phyloP scores from a whole-genome alignment of 2,113 vertebrate species.

The Antigone vipio region DNA sequence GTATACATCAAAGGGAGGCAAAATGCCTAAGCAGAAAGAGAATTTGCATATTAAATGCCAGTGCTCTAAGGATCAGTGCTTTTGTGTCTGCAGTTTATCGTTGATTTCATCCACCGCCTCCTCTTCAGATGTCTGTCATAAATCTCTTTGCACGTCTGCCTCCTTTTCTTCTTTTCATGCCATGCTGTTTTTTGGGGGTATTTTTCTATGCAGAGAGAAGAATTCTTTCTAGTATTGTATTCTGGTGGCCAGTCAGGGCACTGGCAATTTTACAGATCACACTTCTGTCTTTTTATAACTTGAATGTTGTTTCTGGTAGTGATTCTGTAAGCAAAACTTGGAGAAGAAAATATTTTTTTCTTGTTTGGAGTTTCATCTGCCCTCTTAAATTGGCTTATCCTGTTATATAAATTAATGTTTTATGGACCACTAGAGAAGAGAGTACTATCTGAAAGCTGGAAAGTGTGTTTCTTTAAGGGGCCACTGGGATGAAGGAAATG shows the following conservation, averaged over 20 bases:
- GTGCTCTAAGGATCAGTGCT: background rate
- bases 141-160: background rate
- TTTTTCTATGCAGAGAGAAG: background rate
- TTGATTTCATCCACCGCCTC: background rate
- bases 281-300: background rate
- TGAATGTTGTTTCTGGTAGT: background rate
- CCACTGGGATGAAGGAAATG: background rate
- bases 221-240: background rate
- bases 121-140: background rate
- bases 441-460: background rate
- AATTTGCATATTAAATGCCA: background rate
- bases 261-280: background rate
- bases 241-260: background rate
- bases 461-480: background rate
- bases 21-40: background rate
- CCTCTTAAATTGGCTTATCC: background rate
- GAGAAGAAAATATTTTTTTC: background rate
- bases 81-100: background rate
- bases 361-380: background rate
- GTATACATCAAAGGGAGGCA: constrained; percentile 3
- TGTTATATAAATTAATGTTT: background rate
- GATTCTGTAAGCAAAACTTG: background rate
- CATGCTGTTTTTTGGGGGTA: rapidly evolving
- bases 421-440: background rate
- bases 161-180: background rate